Percentiles rank a stretch among this genome's conserved stretches.
Conservation (phyloP, 2,797 vertebrate genomes). For the Centroberyx gerrardi region DNA sequence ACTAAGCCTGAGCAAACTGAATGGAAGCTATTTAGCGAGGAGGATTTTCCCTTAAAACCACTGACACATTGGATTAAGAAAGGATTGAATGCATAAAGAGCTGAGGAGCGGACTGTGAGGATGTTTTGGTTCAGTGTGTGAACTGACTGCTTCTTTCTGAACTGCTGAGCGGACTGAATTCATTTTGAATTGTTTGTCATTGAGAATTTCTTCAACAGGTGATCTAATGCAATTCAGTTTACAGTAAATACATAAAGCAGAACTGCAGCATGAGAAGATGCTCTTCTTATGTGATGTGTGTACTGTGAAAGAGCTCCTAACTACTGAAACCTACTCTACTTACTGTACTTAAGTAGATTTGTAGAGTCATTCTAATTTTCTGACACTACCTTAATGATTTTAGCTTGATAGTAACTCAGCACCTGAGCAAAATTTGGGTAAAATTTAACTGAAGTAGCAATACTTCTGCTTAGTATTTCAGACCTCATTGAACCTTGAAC, state of each 20-base stretch:
- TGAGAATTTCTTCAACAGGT: not conserved
- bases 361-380: too few relatives aligned
- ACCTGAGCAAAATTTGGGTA: too few relatives aligned
- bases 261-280: not conserved
- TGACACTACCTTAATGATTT: too few relatives aligned
- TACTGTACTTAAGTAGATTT: too few relatives aligned
- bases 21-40: slow-evolving; percentile 35
- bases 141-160: slow-evolving; percentile 11
- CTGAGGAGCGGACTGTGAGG: slow-evolving; percentile 3
- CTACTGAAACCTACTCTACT: not conserved
- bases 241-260: not conserved
- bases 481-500: too few relatives aligned
- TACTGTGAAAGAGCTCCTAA: not conserved
- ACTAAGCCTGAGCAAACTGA: slow-evolving; percentile 28
- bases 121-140: slow-evolving; percentile 13
- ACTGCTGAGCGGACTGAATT: too few relatives aligned
- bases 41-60: slow-evolving; percentile 53
- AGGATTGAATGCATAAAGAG: slow-evolving; percentile 24
- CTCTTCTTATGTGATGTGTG: too few relatives aligned
- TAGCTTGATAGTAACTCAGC: too few relatives aligned
- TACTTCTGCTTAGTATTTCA: too few relatives aligned
- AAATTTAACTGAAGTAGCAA: too few relatives aligned
- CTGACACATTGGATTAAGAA: slow-evolving; percentile 43
- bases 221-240: not conserved
- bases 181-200: too few relatives aligned